These are phyloP conservation scores for Eudasyphora cyanicolor DNA, from an alignment of 2,888 invertebrate genomes.

Conservation along the genomic window DNA sequence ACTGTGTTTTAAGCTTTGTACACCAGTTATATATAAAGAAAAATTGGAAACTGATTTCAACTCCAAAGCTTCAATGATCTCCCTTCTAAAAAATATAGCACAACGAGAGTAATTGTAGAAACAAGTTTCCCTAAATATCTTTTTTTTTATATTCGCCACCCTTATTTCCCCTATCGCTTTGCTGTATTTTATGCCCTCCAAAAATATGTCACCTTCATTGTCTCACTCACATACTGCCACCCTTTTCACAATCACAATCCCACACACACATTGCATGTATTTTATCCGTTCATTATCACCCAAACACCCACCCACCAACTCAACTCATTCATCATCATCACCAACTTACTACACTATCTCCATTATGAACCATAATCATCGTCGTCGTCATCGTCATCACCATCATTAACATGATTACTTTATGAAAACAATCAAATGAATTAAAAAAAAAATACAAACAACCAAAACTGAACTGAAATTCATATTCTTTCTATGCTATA, in stretches of 20 bases:
- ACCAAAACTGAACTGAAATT: constrained; percentile 28
- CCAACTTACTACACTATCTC: not conserved
- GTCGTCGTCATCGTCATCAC: not conserved
- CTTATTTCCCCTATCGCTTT: too few relatives aligned
- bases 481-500: constrained; percentile 54
- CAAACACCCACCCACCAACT: too few relatives aligned
- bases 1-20: too few relatives aligned
- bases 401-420: not conserved
- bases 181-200: too few relatives aligned
- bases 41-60: too few relatives aligned
- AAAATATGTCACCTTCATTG: not conserved
- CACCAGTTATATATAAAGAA: too few relatives aligned
- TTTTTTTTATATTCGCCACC: too few relatives aligned
- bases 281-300: not conserved
- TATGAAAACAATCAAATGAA: not conserved
- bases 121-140: too few relatives aligned
- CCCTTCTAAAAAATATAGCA: too few relatives aligned
- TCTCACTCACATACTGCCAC: not conserved
- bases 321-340: constrained; percentile 7
- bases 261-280: not conserved
- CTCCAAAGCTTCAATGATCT: too few relatives aligned
- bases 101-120: too few relatives aligned
- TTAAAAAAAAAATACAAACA: too few relatives aligned
- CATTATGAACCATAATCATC: not conserved
- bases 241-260: not conserved